A percentile compares a stretch with the other conserved stretches of the same genome.
These are phyloP conservation scores for Clanis bilineata DNA, from an alignment of 2,888 invertebrate species.

Conservation along the genomic window DNA sequence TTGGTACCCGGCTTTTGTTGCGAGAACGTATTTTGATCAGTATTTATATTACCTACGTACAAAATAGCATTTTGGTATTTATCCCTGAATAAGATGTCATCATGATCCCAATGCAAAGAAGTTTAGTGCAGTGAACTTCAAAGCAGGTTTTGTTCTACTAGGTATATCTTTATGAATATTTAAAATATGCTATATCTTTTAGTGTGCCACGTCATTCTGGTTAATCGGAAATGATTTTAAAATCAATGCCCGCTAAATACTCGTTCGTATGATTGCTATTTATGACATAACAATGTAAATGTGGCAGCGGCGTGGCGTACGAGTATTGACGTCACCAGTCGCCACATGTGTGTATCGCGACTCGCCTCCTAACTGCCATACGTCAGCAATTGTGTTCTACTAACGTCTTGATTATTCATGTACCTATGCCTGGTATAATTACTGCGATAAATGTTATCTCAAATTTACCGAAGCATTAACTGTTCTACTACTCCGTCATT, in stretches of 20 bases:
- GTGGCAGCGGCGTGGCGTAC: background rate
- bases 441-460: slow-evolving; percentile 4
- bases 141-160: background rate
- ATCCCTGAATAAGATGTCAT: too few species aligned
- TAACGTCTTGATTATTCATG: background rate
- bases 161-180: background rate
- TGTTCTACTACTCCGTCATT: slow-evolving; percentile 4
- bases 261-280: background rate
- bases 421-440: background rate
- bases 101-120: too few species aligned
- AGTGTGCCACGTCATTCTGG: background rate
- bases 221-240: background rate
- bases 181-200: background rate
- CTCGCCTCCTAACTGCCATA: slow-evolving; percentile 6
- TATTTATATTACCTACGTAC: too few species aligned
- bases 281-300: slow-evolving; percentile 1
- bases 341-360: slow-evolving; percentile 1
- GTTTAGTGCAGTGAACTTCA: background rate
- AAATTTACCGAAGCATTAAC: background rate
- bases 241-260: background rate
- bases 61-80: too few species aligned
- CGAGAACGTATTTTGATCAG: too few species aligned
- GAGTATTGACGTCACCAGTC: slow-evolving; percentile 21
- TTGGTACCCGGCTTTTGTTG: too few species aligned
- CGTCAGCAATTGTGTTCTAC: slow-evolving; percentile 3